Base-by-base conservation (phyloP, 2,113 vertebrate genomes). In the Platichthys stellatus region DNA sequence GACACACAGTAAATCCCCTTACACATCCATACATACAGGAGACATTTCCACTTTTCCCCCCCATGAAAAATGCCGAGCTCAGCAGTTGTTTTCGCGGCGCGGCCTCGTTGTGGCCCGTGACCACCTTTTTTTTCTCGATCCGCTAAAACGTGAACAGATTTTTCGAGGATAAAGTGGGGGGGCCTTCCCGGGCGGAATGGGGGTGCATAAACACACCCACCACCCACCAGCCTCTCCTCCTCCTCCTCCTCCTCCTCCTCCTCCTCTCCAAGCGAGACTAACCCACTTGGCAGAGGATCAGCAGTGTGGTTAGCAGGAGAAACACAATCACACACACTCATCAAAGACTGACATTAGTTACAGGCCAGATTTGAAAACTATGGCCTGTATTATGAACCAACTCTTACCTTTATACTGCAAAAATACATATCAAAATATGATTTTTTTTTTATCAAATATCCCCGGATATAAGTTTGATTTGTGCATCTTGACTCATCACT, bases 251-350 rank as follows among this genome's bases (percentile, higher is more conserved):
- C 26, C 77, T 66, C 63, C 68, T 53, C 49, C 35, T 74, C 79
- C 57, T 69, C 67, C 57, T 53, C 21, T 76, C 58, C 74, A 70
- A 53, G 26, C 28, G 21, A 64, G 74, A 71, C 75, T 84, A 88
- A 92, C 87, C 87, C 86, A 92, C 78, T 91, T 92, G 90, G 89
- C 84, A 14, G 18, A 21, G 17, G 13, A 58, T 72, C 87, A 80
- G 51, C 67, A 58, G 56, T 65, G 77, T 61, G 69, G 81, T 76
- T 74, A 54, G 61, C 13, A 72, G 63, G 78, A 88, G 87, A 77
- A 88, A 88, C 72, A 91, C 75, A 69, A 47, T 45, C 65, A 8
- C 69, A 74, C 63, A 56, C 70, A 56, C 70, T 26, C 72, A 59
- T 66, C 63, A 69, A 58, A 62, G 21, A 53, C 51, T n/a, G 51